Evolutionary conservation across 2,797 vertebrate genomes (phyloP).

Genomic region (Mallotus villosus): DNA sequence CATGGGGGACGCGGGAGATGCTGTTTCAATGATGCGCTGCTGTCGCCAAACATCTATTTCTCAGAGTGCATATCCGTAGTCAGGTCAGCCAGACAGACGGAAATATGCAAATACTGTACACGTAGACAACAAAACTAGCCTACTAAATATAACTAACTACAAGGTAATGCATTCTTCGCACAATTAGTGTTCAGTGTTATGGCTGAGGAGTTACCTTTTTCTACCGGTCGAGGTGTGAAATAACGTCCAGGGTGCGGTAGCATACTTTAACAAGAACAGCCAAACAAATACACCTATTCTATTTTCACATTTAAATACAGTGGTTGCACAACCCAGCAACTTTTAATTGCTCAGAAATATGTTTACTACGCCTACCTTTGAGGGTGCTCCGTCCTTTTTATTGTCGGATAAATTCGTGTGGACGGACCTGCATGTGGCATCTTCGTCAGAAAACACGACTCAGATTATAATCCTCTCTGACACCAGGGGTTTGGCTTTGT

Average conservation of each 20-base stretch:
- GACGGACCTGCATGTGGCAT: slow-evolving; percentile 67
- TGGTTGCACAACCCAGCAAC: background rate
- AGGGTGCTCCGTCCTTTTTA: slow-evolving; percentile 61
- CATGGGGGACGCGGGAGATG: background rate
- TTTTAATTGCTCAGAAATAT: background rate
- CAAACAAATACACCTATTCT: no score
- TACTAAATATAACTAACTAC: no score
- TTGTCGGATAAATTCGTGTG: slow-evolving; percentile 65
- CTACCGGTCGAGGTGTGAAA: slow-evolving; percentile 22
- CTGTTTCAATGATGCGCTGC: slow-evolving; percentile 30
- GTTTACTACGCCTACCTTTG: slow-evolving; percentile 56
- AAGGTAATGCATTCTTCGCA: no score
- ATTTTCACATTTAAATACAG: background rate
- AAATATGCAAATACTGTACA: no score
- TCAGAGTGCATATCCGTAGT: no score
- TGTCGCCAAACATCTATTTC: slow-evolving; percentile 13
- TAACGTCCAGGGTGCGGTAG: slow-evolving; percentile 58
- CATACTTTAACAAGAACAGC: no score
- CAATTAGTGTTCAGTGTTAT: no score
- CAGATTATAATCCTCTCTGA: slow-evolving; percentile 66
- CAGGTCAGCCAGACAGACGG: no score
- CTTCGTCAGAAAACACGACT: slow-evolving; percentile 55
- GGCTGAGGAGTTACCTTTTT: no score
- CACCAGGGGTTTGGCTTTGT: slow-evolving; percentile 56
- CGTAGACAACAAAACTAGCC: no score